These are phyloP conservation scores for Sycophila texana DNA, from an alignment of 2,888 invertebrate genomes.

Conservation along the genomic window DNA sequence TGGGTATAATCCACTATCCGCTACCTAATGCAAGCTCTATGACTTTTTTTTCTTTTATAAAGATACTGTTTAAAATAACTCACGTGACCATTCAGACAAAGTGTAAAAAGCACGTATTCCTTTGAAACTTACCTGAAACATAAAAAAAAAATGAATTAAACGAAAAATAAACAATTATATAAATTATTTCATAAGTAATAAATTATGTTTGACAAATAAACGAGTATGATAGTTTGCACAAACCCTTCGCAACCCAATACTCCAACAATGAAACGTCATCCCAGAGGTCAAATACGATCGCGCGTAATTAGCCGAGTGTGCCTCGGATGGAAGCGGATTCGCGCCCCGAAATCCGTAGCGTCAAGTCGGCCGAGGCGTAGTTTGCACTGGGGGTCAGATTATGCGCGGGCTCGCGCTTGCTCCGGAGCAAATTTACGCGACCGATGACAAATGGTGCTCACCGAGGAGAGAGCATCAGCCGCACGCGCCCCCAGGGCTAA, in stretches of 20 bases:
- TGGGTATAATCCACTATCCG: no score
- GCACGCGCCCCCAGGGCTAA: not conserved
- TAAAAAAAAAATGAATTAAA: not conserved
- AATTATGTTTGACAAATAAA: not conserved
- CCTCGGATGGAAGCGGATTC: no score
- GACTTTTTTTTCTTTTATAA: no score
- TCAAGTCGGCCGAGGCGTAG: slow-evolving; percentile 23
- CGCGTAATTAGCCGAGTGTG: no score
- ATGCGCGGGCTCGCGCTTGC: slow-evolving; percentile 40
- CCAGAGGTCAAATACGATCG: not conserved
- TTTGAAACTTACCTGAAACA: slow-evolving; percentile 47
- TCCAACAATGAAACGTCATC: no score
- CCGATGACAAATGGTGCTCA: slow-evolving; percentile 73
- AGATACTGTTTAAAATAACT: not conserved
- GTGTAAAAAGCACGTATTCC: not conserved
- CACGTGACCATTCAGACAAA: not conserved
- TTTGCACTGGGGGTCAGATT: slow-evolving; percentile 31
- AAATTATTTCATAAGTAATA: not conserved
- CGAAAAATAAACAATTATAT: not conserved
- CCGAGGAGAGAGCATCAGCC: slow-evolving; percentile 23
- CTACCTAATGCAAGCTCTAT: no score
- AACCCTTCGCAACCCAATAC: not conserved
- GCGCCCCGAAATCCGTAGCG: no score
- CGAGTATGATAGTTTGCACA: not conserved
- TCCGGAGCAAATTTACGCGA: slow-evolving; percentile 69